Conservation (phyloP, 2,113 vertebrate genomes). For the Tachysurus vachellii region DNA sequence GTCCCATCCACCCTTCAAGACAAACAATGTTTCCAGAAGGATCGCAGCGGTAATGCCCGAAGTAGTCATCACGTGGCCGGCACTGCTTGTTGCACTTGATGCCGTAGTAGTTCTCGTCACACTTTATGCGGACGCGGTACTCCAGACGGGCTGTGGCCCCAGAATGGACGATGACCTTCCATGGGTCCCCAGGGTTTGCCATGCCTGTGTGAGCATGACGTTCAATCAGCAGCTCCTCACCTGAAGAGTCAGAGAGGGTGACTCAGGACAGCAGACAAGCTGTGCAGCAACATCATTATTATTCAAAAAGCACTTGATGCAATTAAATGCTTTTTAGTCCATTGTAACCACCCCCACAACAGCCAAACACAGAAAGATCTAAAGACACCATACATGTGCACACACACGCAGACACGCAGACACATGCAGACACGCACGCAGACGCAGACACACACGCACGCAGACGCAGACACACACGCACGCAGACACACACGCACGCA, state of each 20-base stretch:
- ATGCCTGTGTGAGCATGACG: constrained; percentile 82
- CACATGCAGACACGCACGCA: neutral
- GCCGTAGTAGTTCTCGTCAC: constrained; percentile 91
- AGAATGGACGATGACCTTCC: constrained; percentile 82
- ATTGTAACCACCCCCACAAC: constrained; percentile 2
- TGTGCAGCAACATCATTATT: neutral
- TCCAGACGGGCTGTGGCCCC: constrained; percentile 84
- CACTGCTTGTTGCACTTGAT: constrained; percentile 93
- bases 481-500: neutral
- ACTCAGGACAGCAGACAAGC: neutral
- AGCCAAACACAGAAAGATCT: neutral
- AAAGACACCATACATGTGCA: neutral
- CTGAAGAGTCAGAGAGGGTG: constrained; percentile 39
- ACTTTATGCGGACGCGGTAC: constrained; percentile 86
- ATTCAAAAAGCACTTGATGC: constrained; percentile 4
- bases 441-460: neutral
- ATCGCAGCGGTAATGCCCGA: constrained; percentile 92
- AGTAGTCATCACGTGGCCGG: constrained; percentile 88
- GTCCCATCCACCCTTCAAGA: constrained; percentile 95
- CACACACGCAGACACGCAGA: neutral
- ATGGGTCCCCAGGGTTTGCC: constrained; percentile 89
- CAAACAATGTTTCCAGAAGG: constrained; percentile 87
- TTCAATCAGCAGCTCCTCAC: constrained; percentile 84
- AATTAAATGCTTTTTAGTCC: constrained; percentile 12
- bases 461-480: neutral